These are phyloP conservation scores for Heteromurus nitidus DNA, from an alignment of 2,888 invertebrate genomes.

Conservation along the genomic window DNA sequence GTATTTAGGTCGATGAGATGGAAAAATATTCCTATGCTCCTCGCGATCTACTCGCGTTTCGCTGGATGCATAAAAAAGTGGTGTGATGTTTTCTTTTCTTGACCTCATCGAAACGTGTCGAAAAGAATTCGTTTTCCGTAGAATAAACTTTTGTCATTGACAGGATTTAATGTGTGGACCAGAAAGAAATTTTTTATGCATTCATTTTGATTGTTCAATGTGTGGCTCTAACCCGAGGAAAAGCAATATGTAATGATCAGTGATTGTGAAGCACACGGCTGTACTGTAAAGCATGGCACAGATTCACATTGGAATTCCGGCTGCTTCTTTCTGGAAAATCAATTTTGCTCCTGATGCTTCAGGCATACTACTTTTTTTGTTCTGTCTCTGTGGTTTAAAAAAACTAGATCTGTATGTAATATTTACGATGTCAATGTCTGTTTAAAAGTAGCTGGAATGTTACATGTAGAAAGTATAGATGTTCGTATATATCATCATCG, in stretches of 20 bases:
- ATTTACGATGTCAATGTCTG: slow-evolving; percentile 17
- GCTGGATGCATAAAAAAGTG: slow-evolving; percentile 18
- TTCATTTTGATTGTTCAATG: too few species aligned
- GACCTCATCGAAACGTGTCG: slow-evolving; percentile 9
- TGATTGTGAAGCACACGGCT: neutral
- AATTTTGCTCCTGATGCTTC: neutral
- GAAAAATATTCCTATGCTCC: slow-evolving; percentile 19
- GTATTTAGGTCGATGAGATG: slow-evolving; percentile 1
- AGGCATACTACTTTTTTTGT: slow-evolving; percentile 17
- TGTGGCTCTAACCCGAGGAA: too few species aligned
- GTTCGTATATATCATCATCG: neutral
- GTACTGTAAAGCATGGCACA: slow-evolving; percentile 20
- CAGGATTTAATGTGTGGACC: neutral
- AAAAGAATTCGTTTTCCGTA: neutral
- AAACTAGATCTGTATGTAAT: slow-evolving; percentile 28
- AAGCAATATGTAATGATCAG: slow-evolving; percentile 23
- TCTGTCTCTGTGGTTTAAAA: slow-evolving; percentile 33
- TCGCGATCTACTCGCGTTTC: neutral
- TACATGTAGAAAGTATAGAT: neutral
- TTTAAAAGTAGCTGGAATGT: neutral
- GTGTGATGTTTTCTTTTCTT: slow-evolving; percentile 22
- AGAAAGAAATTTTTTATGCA: neutral
- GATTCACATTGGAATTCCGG: neutral
- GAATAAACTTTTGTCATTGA: too few species aligned
- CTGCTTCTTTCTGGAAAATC: neutral